These are phyloP conservation scores for Neodontobutis hainanensis DNA, from an alignment of 2,113 vertebrate species.

Conservation along the genomic window DNA sequence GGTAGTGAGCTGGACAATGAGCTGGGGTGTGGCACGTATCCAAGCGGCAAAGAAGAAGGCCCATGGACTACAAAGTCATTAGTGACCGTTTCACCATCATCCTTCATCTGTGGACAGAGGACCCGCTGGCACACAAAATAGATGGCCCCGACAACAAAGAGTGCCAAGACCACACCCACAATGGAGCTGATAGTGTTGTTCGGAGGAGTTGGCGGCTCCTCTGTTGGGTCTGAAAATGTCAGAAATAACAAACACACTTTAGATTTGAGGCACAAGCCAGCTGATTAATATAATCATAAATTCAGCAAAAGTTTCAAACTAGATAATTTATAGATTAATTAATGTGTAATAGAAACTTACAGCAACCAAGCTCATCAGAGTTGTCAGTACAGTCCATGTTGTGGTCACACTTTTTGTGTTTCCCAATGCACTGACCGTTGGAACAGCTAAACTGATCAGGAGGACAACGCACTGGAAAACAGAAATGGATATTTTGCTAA, in stretches of 20 bases:
- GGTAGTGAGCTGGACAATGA: slow-evolving; percentile 93
- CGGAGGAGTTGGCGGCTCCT: slow-evolving; percentile 88
- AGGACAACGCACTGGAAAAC: slow-evolving; percentile 84
- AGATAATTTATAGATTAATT: too few relatives aligned
- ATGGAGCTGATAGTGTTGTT: slow-evolving; percentile 94
- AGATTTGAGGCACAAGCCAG: background rate
- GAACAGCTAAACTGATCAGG: slow-evolving; percentile 90
- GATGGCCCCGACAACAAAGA: slow-evolving; percentile 92
- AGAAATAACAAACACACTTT: background rate
- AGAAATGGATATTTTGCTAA: background rate
- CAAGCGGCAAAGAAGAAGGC: slow-evolving; percentile 90
- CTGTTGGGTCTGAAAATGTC: slow-evolving; percentile 83
- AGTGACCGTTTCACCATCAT: slow-evolving; percentile 92
- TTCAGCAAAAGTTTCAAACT: background rate
- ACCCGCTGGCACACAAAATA: slow-evolving; percentile 97
- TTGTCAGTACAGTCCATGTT: slow-evolving; percentile 92
- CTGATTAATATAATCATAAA: background rate
- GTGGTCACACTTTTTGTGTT: slow-evolving; percentile 96
- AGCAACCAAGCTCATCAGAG: slow-evolving; percentile 93
- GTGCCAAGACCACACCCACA: slow-evolving; percentile 90
- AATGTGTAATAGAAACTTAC: slow-evolving; percentile 78
- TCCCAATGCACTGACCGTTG: slow-evolving; percentile 92
- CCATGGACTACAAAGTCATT: slow-evolving; percentile 94
- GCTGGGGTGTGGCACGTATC: slow-evolving; percentile 92
- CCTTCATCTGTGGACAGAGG: slow-evolving; percentile 95